Conservation (phyloP, 2,888 invertebrate genomes). For the Philopedon plagiatum region DNA sequence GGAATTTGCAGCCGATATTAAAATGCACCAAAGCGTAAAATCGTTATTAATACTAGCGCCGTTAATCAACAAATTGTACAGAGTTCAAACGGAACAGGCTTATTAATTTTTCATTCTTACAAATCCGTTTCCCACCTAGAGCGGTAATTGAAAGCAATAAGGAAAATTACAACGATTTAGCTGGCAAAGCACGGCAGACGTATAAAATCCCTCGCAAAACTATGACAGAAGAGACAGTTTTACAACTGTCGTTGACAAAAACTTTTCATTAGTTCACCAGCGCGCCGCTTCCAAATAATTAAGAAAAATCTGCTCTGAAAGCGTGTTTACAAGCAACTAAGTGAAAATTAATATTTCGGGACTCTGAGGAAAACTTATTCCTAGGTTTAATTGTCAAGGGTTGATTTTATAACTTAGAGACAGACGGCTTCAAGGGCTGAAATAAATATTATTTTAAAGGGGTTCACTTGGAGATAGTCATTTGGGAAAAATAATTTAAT, state of each 20-base stretch:
- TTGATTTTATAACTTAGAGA: constrained; percentile 2
- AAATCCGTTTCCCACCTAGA: constrained; percentile 27
- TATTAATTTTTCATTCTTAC: constrained; percentile 31
- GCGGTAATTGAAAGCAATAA: constrained; percentile 44
- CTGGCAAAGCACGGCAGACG: constrained; percentile 29
- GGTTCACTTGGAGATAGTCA: too few species aligned
- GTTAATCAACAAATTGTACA: background rate
- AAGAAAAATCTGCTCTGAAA: constrained; percentile 27
- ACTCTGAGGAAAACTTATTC: constrained; percentile 22
- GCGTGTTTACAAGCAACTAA: constrained; percentile 15
- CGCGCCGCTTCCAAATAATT: constrained; percentile 17
- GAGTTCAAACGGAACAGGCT: constrained; percentile 9
- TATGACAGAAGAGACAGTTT: constrained; percentile 37
- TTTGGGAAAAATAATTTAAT: background rate
- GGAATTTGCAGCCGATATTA: too few species aligned
- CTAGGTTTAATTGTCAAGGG: constrained; percentile 21
- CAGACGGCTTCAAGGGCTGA: background rate
- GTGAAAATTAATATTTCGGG: constrained; percentile 33
- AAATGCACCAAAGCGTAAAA: background rate
- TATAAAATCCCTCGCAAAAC: constrained; percentile 29
- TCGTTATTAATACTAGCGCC: background rate
- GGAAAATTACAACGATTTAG: constrained; percentile 34
- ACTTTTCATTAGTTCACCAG: constrained; percentile 38
- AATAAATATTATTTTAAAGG: too few species aligned
- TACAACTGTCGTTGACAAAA: constrained; percentile 33